phyloP scores from a whole-genome alignment of 2,888 invertebrate species.

The Macropis europaea region DNA sequence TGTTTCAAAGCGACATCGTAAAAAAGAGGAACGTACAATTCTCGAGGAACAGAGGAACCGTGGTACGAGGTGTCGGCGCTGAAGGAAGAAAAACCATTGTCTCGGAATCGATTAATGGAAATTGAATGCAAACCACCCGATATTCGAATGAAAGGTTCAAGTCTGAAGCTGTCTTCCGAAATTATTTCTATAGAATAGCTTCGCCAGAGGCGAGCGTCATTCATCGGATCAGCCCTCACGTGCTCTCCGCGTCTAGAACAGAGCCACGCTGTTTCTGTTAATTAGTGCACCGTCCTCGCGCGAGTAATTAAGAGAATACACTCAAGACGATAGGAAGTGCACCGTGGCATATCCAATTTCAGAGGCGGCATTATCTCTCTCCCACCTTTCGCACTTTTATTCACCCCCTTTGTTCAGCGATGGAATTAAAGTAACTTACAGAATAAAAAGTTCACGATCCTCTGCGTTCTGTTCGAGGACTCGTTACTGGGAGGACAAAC shows the following conservation, averaged over 20 bases:
- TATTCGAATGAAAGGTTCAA: neutral
- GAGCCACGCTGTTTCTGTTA: conserved; percentile 49
- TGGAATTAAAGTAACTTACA: conserved; percentile 16
- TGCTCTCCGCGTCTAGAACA: conserved; percentile 54
- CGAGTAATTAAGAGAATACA: conserved; percentile 55
- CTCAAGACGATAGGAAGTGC: conserved; percentile 29
- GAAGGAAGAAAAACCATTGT: no score
- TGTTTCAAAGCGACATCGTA: no score
- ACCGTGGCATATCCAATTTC: conserved; percentile 36
- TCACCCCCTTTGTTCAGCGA: neutral
- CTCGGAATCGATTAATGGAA: neutral
- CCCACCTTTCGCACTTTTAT: no score
- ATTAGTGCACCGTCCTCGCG: conserved; percentile 54
- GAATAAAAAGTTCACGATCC: neutral
- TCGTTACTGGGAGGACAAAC: neutral
- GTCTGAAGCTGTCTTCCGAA: conserved; percentile 10
- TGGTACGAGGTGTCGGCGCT: no score
- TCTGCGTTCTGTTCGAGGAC: neutral
- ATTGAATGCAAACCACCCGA: no score
- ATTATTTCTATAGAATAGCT: conserved; percentile 60
- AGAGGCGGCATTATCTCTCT: conserved; percentile 30
- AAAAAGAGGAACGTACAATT: no score
- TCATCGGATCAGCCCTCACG: conserved; percentile 52
- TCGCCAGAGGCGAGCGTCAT: conserved; percentile 48
- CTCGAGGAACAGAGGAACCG: no score